Percentiles rank a stretch among this genome's conserved stretches.
Conservation (phyloP, 1,140 invertebrate genomes). For the Maniola jurtina region DNA sequence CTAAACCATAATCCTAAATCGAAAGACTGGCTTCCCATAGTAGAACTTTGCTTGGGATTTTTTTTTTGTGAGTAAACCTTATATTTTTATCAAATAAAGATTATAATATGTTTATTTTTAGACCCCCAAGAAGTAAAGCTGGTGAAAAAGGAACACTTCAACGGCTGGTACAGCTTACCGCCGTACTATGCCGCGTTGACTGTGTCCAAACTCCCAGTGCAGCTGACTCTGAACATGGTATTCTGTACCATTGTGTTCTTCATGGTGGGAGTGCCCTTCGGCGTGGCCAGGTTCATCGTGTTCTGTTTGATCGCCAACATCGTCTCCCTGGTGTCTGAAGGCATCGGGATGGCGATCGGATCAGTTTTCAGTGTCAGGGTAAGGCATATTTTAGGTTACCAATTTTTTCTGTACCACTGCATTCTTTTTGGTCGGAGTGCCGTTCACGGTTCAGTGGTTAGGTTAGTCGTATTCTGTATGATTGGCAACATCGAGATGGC, state of each 20-base stretch:
- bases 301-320: conserved; percentile 80
- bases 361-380: conserved; percentile 83
- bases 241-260: conserved; percentile 81
- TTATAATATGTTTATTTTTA: conserved; percentile 56
- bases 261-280: conserved; percentile 80
- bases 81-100: conserved; percentile 1
- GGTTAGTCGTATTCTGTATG: conserved; percentile 79
- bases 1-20: too few relatives aligned
- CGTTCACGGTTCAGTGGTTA: conserved; percentile 67
- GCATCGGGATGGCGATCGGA: conserved; percentile 82
- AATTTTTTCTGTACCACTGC: conserved; percentile 77
- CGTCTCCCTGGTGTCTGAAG: conserved; percentile 81
- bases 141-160: conserved; percentile 89
- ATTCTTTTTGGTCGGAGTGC: conserved; percentile 81
- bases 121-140: conserved; percentile 90
- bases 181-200: conserved; percentile 90
- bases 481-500: conserved; percentile 81
- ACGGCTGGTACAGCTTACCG: conserved; percentile 89
- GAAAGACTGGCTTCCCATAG: too few relatives aligned
- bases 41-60: too few relatives aligned
- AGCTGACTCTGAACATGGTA: conserved; percentile 79
- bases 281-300: conserved; percentile 74
- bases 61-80: too few relatives aligned
- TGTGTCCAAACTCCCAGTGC: conserved; percentile 82
- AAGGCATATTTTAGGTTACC: conserved; percentile 39